These are phyloP conservation scores for Sinelater perroti DNA, from an alignment of 2,888 invertebrate genomes.

Conservation along the genomic window DNA sequence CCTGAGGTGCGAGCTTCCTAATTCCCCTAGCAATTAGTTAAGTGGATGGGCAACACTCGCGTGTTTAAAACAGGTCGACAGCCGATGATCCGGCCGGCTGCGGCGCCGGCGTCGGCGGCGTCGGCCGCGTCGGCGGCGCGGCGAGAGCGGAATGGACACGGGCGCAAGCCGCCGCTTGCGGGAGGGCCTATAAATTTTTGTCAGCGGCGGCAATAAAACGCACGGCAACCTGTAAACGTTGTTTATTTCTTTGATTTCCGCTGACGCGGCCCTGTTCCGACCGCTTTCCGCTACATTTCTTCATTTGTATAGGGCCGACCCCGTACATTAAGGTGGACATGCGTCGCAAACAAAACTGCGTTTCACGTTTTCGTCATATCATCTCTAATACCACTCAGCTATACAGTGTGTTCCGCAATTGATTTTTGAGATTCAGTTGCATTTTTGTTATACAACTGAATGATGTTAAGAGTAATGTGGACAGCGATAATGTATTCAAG, in stretches of 20 bases:
- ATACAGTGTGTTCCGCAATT: too few species aligned
- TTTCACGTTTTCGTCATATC: too few species aligned
- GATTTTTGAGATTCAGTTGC: too few species aligned
- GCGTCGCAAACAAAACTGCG: too few species aligned
- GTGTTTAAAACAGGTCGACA: slow-evolving; percentile 41
- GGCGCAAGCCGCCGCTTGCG: slow-evolving; percentile 10
- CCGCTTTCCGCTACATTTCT: slow-evolving; percentile 51
- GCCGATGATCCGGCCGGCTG: slow-evolving; percentile 26
- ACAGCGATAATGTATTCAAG: too few species aligned
- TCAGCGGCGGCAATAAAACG: slow-evolving; percentile 27
- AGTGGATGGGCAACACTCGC: slow-evolving; percentile 46
- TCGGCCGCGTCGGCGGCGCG: slow-evolving; percentile 22
- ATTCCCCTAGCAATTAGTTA: slow-evolving; percentile 47
- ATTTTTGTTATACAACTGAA: too few species aligned
- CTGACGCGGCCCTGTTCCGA: slow-evolving; percentile 47
- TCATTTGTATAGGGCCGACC: slow-evolving; percentile 57
- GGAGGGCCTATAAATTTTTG: slow-evolving; percentile 32
- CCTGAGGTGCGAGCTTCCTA: slow-evolving; percentile 29
- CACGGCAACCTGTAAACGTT: slow-evolving; percentile 45
- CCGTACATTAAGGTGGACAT: too few species aligned
- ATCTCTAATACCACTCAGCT: too few species aligned
- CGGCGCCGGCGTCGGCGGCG: slow-evolving; percentile 4
- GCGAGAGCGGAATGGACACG: slow-evolving; percentile 14
- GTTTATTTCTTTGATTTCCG: slow-evolving; percentile 57
- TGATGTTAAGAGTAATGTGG: too few species aligned